Evolutionary conservation across 2,888 invertebrate genomes (phyloP).

Genomic region (Punctoribates punctum): DNA sequence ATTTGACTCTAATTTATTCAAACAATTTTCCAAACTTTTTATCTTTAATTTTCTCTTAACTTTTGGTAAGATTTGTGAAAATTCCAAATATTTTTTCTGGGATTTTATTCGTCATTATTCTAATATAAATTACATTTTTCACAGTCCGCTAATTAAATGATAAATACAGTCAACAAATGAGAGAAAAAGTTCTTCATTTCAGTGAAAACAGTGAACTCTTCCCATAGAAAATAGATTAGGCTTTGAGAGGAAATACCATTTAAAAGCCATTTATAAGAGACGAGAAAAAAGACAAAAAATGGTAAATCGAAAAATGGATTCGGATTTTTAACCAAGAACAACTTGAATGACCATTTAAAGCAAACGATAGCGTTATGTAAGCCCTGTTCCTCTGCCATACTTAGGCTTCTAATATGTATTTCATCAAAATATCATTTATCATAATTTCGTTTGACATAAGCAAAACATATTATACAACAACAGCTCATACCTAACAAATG

Average conservation of each 20-base stretch:
- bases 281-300: neutral
- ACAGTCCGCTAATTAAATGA: constrained; percentile 19
- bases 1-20: constrained; percentile 1
- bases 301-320: neutral
- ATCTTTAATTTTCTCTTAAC: too few species aligned
- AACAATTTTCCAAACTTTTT: neutral
- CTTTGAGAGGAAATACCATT: neutral
- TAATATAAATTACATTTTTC: neutral
- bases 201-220: too few species aligned
- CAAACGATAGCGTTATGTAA: neutral
- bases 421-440: constrained; percentile 37
- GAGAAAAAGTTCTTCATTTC: neutral
- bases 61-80: too few species aligned
- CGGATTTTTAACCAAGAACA: constrained; percentile 27
- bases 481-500: neutral
- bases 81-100: neutral
- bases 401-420: constrained; percentile 3
- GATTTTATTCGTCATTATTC: neutral
- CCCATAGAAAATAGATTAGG: too few species aligned
- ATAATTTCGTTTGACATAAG: constrained; percentile 20
- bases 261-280: constrained; percentile 23
- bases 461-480: constrained; percentile 3
- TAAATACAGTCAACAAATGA: neutral
- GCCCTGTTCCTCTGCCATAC: neutral
- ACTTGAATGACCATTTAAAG: neutral